Evolutionary conservation across 2,888 invertebrate genomes (phyloP), one percentile per base, ranked within the genome.

Genomic region (Agriopis marginaria): DNA sequence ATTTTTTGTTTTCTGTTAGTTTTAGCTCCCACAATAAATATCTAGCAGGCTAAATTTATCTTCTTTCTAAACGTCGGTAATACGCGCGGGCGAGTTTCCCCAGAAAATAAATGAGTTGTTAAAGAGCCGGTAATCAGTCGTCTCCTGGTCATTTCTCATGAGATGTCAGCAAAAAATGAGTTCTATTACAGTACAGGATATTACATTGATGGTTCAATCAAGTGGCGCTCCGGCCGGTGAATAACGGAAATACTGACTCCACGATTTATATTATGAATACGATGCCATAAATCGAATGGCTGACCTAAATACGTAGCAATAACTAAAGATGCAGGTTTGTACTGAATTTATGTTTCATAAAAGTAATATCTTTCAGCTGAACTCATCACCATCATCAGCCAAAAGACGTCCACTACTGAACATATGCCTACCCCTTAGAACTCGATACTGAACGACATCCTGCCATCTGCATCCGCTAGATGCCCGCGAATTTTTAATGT

Each of bases 141-240:
- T 70, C 72, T 81, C 77, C 75, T 73, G 77, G 78, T 78, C 78
- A 80, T 81, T 84, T 80, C 79, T 80, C 77, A 79, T 58, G 74
- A 74, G 76, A 78, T 71, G 78, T 63, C 74, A 75, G 66, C 77
- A 79, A 80, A 81, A 86, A 85, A 85, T 81, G 80, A 77, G 71
- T 75, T 73, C 79, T 77, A 78, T 77, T 82, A 73, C 78, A 69
- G 79, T 75, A 75, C 83, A 83, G 85, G 86, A 86, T 86, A 85
- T 86, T 85, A 82, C 80, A 70, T 76, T 79, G 82, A 84, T 81
- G 82, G 78, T 76, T 80, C 79, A 78, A 80, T 81, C 80, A 80
- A 75, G 73, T 71, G 74, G 66, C 68, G 68, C 66, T 61, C 60
- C 63, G 54, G 42, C 49, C 65, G 68, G 70, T 71, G 65, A 75